A percentile compares a stretch with the other conserved stretches of the same genome.
Conservation (phyloP, 1,140 invertebrate genomes). For the Gryon sp. region DNA sequence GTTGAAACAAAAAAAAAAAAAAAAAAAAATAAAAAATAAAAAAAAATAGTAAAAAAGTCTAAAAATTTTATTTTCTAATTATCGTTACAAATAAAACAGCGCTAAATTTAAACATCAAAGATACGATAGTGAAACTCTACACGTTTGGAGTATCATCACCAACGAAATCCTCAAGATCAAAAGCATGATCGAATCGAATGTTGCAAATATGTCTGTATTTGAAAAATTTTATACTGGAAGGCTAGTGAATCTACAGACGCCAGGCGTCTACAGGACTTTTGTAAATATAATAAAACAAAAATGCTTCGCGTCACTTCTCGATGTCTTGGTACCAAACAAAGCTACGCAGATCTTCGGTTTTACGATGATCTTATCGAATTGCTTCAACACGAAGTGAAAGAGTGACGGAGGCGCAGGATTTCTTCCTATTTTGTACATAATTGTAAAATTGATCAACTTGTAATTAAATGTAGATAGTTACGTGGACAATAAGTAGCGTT, state of each 20-base stretch:
- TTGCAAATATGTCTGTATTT: slow-evolving; percentile 25
- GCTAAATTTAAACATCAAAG: slow-evolving; percentile 18
- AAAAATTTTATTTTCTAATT: too few relatives aligned
- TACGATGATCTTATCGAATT: slow-evolving; percentile 60
- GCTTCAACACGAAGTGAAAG: slow-evolving; percentile 10
- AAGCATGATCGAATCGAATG: slow-evolving; percentile 16
- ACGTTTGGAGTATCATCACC: neutral
- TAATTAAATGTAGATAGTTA: slow-evolving; percentile 71
- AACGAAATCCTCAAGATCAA: slow-evolving; percentile 39
- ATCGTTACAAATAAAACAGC: too few relatives aligned
- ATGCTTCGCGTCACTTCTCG: slow-evolving; percentile 16
- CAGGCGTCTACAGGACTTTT: slow-evolving; percentile 47
- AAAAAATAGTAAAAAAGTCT: too few relatives aligned
- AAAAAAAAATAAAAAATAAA: too few relatives aligned
- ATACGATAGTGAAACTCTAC: too few relatives aligned
- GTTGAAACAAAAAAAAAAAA: too few relatives aligned
- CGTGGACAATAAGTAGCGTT: slow-evolving; percentile 71
- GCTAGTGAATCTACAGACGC: slow-evolving; percentile 71
- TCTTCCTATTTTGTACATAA: slow-evolving; percentile 64
- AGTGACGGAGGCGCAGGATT: slow-evolving; percentile 9
- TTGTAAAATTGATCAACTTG: slow-evolving; percentile 43
- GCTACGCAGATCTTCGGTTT: slow-evolving; percentile 63
- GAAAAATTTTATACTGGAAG: slow-evolving; percentile 64
- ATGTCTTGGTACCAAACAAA: slow-evolving; percentile 21
- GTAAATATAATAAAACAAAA: slow-evolving; percentile 41